Conservation (phyloP, 2,113 vertebrate species). For the Haplochromis burtoni region DNA sequence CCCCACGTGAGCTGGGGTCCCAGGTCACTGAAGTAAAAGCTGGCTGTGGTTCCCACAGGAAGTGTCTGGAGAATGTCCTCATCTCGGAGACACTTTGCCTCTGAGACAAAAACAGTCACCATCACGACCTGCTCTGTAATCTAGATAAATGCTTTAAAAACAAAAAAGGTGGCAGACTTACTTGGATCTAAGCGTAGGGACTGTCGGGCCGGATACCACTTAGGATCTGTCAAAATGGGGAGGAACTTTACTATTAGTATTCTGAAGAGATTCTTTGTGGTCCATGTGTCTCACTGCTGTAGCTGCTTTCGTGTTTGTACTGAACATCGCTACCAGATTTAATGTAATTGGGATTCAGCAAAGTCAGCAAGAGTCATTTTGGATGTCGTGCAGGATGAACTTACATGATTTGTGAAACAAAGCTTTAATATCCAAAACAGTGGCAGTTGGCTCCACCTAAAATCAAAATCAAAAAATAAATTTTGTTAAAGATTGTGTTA, state of each 20-base stretch:
- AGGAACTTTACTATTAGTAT: not conserved
- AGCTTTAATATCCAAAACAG: slow-evolving; percentile 85
- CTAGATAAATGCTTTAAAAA: not conserved
- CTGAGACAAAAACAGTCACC: slow-evolving; percentile 50
- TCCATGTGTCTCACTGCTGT: not conserved
- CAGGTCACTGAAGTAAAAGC: slow-evolving; percentile 89
- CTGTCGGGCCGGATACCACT: slow-evolving; percentile 89
- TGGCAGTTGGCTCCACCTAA: slow-evolving; percentile 88
- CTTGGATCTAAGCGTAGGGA: slow-evolving; percentile 87
- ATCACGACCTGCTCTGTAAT: not conserved
- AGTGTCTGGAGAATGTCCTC: slow-evolving; percentile 88
- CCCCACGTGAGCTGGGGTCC: slow-evolving; percentile 93
- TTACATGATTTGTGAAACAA: slow-evolving; percentile 88
- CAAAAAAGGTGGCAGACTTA: slow-evolving; percentile 53
- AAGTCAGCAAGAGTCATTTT: not conserved
- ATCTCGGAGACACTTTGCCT: slow-evolving; percentile 84
- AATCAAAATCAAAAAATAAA: not conserved
- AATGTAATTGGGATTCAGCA: not conserved
- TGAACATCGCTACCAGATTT: not conserved
- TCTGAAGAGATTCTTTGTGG: not conserved
- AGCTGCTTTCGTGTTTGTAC: not conserved
- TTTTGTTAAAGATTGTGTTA: not conserved
- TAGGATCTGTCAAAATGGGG: slow-evolving; percentile 73
- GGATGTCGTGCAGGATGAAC: slow-evolving; percentile 1
- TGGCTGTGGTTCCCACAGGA: slow-evolving; percentile 91